These are phyloP conservation scores for Paragorgia papillata DNA, from an alignment of 92 coral and sea anemone genomes.

Conservation along the genomic window DNA sequence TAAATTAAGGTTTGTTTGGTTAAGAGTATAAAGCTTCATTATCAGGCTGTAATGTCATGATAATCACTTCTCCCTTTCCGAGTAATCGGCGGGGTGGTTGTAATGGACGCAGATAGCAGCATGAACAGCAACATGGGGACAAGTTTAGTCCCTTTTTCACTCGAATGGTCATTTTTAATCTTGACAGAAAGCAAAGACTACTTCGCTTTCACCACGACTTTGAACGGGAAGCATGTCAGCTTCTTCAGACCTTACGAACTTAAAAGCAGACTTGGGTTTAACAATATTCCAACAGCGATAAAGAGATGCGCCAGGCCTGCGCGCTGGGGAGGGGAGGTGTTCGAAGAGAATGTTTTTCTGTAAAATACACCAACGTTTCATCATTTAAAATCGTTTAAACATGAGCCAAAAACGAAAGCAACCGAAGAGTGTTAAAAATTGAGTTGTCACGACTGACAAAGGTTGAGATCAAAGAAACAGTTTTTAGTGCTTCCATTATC, in stretches of 20 bases:
- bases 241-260: not conserved
- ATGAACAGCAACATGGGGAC: not conserved
- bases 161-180: not conserved
- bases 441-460: not conserved
- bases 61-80: constrained; percentile 22
- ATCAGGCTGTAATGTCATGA: constrained; percentile 35
- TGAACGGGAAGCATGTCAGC: not conserved
- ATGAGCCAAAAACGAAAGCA: not conserved
- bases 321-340: constrained; percentile 12
- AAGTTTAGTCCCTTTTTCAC: not conserved
- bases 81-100: constrained; percentile 30
- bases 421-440: not conserved
- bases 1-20: constrained; percentile 19
- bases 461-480: not conserved
- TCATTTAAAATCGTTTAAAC: not conserved
- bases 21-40: constrained; percentile 30
- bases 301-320: not conserved
- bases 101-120: constrained; percentile 18
- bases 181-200: not conserved
- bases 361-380: not conserved
- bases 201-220: not conserved
- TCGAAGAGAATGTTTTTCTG: not conserved
- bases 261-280: not conserved
- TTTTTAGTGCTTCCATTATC: constrained; percentile 11
- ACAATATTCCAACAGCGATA: constrained; percentile 2